Base-by-base conservation (phyloP, 2,113 vertebrate genomes). In the Coracopsis vasa region DNA sequence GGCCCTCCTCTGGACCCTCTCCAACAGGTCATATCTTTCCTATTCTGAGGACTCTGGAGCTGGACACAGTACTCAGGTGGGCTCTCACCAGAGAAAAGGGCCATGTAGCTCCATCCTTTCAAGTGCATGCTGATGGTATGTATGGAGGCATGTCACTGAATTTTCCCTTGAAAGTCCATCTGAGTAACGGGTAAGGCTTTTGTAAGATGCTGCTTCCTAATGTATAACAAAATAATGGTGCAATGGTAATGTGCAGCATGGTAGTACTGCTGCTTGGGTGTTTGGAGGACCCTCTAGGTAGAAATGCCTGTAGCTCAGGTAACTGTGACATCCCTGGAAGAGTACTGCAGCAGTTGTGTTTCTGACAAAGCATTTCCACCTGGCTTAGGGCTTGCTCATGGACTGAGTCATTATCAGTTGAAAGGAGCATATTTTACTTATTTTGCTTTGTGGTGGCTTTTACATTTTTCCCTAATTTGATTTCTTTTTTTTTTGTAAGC, bases 51-150 rank as follows among this genome's bases (percentile, higher is more conserved):
- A 35, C 33, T 35, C 21, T 13, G 24, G 33, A 58, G 33, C 56
- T 58, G 56, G 33, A 35, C 56, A 58, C 20, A 58, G 56, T 58
- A 35, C 33, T 58, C 33, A 58, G 21, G 33, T 58, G 56, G 33
- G 33, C 33, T 58, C 21, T 21, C 33, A 58, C 33, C 33, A 35
- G 21, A 35, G 56, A 20, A 58, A 21, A 24, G 56, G 56, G 56
- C 56, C 21, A 24, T 23, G 19, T 9, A 23, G 8, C 41, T 74
- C 35, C 27, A 5, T 37, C 33, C 14, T 51, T 80, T 8, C 16
- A 17, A 13, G 2, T 1, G 8, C 15, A 0, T 7, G 20, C 9
- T 54, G 11, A 10, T 1, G 1, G 3, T 27, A 3, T 3, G 2
- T 7, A 3, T 21, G 28, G 62, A 60, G 31, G 11, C 47, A 33